phyloP scores from a whole-genome alignment of 1,140 invertebrate genomes.

The Drosophila seguyi region DNA sequence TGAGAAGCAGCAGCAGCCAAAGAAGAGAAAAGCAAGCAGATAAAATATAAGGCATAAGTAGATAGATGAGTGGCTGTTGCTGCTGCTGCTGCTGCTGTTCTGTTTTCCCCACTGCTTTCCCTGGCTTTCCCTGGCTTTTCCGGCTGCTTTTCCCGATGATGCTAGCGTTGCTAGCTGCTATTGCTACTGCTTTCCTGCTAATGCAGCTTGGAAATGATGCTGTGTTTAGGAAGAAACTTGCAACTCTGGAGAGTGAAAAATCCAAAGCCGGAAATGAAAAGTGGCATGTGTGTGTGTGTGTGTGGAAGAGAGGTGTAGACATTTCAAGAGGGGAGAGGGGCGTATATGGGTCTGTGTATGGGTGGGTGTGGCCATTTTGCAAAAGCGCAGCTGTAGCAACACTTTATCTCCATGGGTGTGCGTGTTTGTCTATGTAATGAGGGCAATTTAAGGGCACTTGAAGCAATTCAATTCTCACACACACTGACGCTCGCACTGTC shows the following conservation, averaged over 20 bases:
- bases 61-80: constrained; percentile 70
- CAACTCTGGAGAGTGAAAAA: constrained; percentile 50
- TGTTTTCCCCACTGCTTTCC: constrained; percentile 23
- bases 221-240: constrained; percentile 33
- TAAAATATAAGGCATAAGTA: constrained; percentile 76
- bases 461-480: constrained; percentile 81
- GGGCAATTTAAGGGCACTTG: constrained; percentile 79
- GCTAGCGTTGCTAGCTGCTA: constrained; percentile 8
- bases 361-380: constrained; percentile 61
- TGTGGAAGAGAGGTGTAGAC: constrained; percentile 2
- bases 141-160: constrained; percentile 26
- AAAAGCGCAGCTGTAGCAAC: constrained; percentile 76
- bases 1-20: constrained; percentile 21
- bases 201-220: constrained; percentile 46
- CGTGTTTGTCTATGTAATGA: constrained; percentile 79
- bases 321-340: constrained; percentile 10
- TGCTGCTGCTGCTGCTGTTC: constrained; percentile 22
- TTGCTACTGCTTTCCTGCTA: constrained; percentile 35
- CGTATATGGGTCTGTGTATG: constrained; percentile 1
- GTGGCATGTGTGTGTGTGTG: constrained; percentile 55
- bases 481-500: constrained; percentile 53
- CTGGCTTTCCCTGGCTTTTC: constrained; percentile 29
- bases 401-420: constrained; percentile 58
- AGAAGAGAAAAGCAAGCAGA: constrained; percentile 49
- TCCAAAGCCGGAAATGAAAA: constrained; percentile 75